These are phyloP conservation scores for Microctonus aethiopoides DNA, from an alignment of 2,888 invertebrate species.

Conservation along the genomic window DNA sequence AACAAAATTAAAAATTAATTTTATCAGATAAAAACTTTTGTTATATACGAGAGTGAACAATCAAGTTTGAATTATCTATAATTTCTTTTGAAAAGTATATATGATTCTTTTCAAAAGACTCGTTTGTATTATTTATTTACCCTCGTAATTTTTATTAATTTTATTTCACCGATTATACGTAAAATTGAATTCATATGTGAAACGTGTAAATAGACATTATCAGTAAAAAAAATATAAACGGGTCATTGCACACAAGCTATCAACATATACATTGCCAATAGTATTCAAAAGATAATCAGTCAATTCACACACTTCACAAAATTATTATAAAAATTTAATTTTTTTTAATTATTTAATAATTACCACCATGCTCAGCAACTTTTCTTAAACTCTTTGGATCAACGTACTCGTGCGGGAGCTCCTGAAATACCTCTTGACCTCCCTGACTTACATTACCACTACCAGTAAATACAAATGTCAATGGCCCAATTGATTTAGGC, in stretches of 20 bases:
- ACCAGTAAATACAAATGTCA: slow-evolving; percentile 98
- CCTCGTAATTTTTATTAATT: too few species aligned
- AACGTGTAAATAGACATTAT: neutral
- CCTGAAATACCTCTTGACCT: slow-evolving; percentile 93
- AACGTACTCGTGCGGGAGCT: slow-evolving; percentile 97
- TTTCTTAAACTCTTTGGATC: slow-evolving; percentile 94
- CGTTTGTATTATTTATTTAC: too few species aligned
- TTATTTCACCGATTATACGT: too few species aligned
- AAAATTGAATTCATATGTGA: too few species aligned
- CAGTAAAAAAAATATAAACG: neutral
- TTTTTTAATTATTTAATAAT: slow-evolving; percentile 57
- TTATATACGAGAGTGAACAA: too few species aligned
- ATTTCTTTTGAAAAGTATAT: too few species aligned
- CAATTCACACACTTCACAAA: neutral
- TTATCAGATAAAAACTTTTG: neutral
- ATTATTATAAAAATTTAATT: neutral
- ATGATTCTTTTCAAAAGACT: too few species aligned
- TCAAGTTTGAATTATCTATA: too few species aligned
- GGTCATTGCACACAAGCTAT: slow-evolving; percentile 24
- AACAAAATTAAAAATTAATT: slow-evolving; percentile 32
- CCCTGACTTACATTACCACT: slow-evolving; percentile 95
- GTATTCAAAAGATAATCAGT: neutral
- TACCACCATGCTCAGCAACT: slow-evolving; percentile 96
- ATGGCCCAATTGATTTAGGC: slow-evolving; percentile 97
- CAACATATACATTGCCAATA: neutral